Percentiles rank a stretch among this genome's conserved stretches.
Conservation (phyloP, 2,113 vertebrate genomes). For the Lontra canadensis region DNA sequence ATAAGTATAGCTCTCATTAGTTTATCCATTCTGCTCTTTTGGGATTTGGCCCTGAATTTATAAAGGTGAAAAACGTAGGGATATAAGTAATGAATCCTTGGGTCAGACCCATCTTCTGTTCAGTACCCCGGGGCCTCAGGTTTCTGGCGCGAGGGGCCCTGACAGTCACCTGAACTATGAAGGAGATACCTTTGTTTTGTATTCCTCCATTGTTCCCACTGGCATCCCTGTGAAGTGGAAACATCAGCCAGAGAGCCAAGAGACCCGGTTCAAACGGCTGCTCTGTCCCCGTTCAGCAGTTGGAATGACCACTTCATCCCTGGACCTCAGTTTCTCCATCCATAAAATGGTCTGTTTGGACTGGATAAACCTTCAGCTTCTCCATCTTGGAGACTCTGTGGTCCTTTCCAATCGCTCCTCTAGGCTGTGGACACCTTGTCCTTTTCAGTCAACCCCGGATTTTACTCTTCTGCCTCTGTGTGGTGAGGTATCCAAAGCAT, state of each 20-base stretch:
- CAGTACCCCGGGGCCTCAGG: not conserved
- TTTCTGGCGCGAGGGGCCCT: not conserved
- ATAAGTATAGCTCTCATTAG: not conserved
- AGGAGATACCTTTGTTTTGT: not conserved
- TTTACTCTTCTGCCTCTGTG: not conserved
- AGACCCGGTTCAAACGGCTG: not conserved
- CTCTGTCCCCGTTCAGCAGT: not conserved
- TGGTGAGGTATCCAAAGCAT: not conserved
- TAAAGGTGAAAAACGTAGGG: not conserved
- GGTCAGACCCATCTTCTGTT: not conserved
- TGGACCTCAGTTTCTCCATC: not conserved
- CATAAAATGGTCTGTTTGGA: not conserved
- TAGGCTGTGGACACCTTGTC: not conserved
- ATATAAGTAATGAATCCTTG: not conserved
- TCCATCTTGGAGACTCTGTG: not conserved
- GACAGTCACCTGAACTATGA: not conserved
- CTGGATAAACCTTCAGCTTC: not conserved
- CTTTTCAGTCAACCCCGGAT: not conserved
- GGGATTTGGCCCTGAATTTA: slow-evolving; percentile 12
- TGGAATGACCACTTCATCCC: not conserved
- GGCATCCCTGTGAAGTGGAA: not conserved
- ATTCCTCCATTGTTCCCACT: not conserved
- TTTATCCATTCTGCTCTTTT: slow-evolving; percentile 11
- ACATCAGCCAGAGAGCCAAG: not conserved
- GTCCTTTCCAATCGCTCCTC: not conserved